Evolutionary conservation across 2,797 vertebrate species (phyloP), one percentile per base, ranked within the genome.

Genomic region (Siniperca undulata): DNA sequence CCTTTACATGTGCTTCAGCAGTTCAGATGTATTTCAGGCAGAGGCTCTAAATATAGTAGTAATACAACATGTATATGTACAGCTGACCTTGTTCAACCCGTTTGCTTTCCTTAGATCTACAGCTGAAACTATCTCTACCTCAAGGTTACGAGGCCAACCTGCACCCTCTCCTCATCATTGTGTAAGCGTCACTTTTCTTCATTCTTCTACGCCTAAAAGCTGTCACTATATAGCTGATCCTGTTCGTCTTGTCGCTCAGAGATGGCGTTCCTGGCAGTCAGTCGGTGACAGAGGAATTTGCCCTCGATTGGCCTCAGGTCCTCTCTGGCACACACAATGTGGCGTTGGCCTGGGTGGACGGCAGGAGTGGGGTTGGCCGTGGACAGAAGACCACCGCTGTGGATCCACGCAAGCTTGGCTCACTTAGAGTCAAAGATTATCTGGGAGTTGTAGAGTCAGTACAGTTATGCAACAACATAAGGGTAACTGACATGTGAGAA

Each of bases 41-140:
- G 50, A 62, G 70, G 84, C 61, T 82, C 72, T 79, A 52, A 65
- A 80, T 84, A 79, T 71, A 69, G 24, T 30, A 50, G 12, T 22
- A 52, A 74, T 77, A 34, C 22, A 46, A 65, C 27, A 30, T 14
- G 53, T 77, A 16, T 17, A 14, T 40, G 5, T 38, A 27, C 14
- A 40, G 40, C 1, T 78, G 56, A 83, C 73, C 27, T 77, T 61
- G 14, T 76, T 77, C 56, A 66, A 61, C 22, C 12, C 46, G 60
- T 86, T 84, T 87, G 22, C 82, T 85, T 78, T 87, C 72, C 59
- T 78, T 79, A 97, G 97, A 97, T 68, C 87, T 97, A 42, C 93
- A 96, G 91, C 86, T 97, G 88, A 97, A 96, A 80, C 89, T 97
- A 62, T 95, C 94, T 62, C 83, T 97, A 70, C 97, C 97, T 77